Evolutionary conservation across 2,888 invertebrate species (phyloP), one percentile per base, ranked within the genome.

Genomic region (Fragum fragum): DNA sequence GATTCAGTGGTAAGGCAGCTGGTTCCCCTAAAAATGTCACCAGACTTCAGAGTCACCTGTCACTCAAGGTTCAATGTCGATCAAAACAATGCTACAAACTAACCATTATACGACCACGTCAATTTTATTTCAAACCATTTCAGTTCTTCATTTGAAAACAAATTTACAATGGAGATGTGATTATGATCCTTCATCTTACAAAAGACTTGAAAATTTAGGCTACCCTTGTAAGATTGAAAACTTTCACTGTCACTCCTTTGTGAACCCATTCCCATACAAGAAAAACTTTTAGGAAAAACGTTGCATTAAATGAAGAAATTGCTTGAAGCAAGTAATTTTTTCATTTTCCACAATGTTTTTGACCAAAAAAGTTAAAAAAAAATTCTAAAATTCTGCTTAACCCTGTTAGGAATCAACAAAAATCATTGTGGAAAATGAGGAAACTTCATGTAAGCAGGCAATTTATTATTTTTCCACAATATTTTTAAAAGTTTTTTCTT

Each of bases 51-150:
- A n/a, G 66, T 66, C 66, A 66, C 66, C 66, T 66, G 66, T 66
- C 66, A 66, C 36, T 66, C 66, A 66, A 66, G n/a, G 39, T 39
- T 26, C 36, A 66, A 66, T 42, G 66, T 66, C 66, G n/a, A 66
- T 66, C 66, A 66, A 66, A 66, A 66, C 36, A 66, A 32, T 29
- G 14, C 39, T 42, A 42, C 32, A 32, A 66, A 66, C 66, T 26
- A 66, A 42, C 66, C 42, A 66, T 66, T 66, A 66, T 66, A 14
- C 23, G 1, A 6, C 29, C 61, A 29, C 32, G 14, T 61, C 11
- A 57, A 57, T 57, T 57, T 21, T 23, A 14, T 57, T 57, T 57
- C 57, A 57, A n/a, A 74, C 70, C 53, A 53, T 79, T 79, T 79
- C 74, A 74, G 63, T 59, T 79, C 55, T 39, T 47, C 3, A 26